Evolutionary conservation across 1,140 invertebrate species (phyloP), one percentile per base, ranked within the genome.

Genomic region (Tetragnatha versicolor): DNA sequence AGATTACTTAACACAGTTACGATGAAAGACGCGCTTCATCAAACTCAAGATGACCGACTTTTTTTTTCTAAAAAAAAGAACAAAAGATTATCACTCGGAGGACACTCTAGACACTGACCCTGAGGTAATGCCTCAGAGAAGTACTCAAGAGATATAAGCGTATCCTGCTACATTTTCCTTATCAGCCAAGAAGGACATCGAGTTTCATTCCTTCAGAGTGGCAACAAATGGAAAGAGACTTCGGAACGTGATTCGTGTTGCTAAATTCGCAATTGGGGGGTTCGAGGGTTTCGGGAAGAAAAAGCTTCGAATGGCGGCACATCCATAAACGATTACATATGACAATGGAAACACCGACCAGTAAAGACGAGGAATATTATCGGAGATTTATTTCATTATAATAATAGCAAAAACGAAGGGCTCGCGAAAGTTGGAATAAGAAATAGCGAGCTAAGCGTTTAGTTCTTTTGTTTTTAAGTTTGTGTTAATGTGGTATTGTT

Each of bases 261-360:
- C 60, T n/a, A n/a, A n/a, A n/a, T n/a, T n/a, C n/a, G n/a, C n/a
- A n/a, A 63, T 12, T 42, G 9, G 17, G 60, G 33, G 1, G 31
- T 29, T 35, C 10, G 31, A 33, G 29, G 17, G 7, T 22, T 25
- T 31, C 58, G 12, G 17, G 27, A 42, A 39, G 35, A 20, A 37
- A 20, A 49, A 27, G 63, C 33, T 68, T 37, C 42, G 45, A 47
- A 39, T 10, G 42, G 45, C 66, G n/a, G 25, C 31, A 69, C 66
- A 53, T 69, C 42, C 66, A 53, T 69, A 69, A 68, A 69, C 66
- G 66, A 39, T 69, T 69, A 69, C 66, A 69, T 27, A 55, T 69
- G 66, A 55, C 47, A 69, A 51, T 69, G 66, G 66, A 69, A 69
- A 69, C 66, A 69, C 37, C 66, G 66, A 69, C 66, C 66, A 53